Base-by-base conservation (phyloP, 1,140 invertebrate genomes). In the Cyclina sinensis region DNA sequence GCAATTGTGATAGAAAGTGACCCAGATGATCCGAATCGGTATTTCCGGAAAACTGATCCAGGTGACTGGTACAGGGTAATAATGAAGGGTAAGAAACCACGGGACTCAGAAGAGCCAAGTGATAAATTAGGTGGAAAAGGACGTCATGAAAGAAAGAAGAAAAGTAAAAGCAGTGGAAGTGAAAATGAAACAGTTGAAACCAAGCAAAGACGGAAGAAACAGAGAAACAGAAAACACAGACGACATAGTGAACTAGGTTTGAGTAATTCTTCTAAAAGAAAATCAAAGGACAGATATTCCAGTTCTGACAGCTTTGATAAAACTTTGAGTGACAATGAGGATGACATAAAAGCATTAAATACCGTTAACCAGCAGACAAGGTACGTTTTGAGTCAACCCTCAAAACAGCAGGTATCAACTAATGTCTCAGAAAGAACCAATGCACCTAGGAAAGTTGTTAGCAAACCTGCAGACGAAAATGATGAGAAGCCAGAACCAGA, bases 1-100 rank as follows among this genome's bases (percentile, higher is more conserved):
- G 39, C 76, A 30, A 87, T 87, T 46, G 59, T 70, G 7, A 43
- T 86, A 43, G 84, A 86, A 80, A 78, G 21, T 18, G 85, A 80
- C 43, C 74, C 76, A 1, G 14, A 68, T 48, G 85, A 87, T 80
- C 32, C 85, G 16, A 87, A 87, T 37, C 43, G 84, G 37, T 87
- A 87, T 39, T 87, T 87, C 43, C 80, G 39, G 57, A 87, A 80
- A 70, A 21, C 21, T 12, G 85, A 87, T 35, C 85, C 85, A 1
- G 85, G 35, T 0, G 85, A 87, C 32, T 79, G 85, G 85, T 87
- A 87, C 46, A 62, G 84, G 30, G 74, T 86, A 32, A 54, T 80
- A 21, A 87, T 87, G 57, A 87, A 87, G 76, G 85, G 85, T 4
- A 80, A 80, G 46, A 70, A 39, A 32, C 57, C 85, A 48, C 39